Evolutionary conservation across 2,888 invertebrate genomes (phyloP), one percentile per base, ranked within the genome.

Genomic region (Amiota mariae): DNA sequence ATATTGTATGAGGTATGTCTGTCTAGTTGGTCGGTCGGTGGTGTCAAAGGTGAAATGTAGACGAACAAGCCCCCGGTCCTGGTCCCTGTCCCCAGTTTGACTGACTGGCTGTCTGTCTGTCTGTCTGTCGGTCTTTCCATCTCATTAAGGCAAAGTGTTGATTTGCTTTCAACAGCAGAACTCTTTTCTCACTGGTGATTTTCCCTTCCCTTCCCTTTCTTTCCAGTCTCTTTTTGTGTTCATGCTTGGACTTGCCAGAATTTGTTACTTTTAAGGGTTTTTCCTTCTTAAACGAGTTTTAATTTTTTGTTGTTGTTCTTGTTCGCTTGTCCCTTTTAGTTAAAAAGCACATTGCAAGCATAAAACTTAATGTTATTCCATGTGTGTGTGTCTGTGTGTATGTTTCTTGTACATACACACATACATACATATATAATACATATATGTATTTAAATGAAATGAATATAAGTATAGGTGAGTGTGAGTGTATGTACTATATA

Each of bases 261-360:
- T 54, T 68, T 68, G 67, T 68, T 24, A 68, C 36, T 68, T 68
- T 51, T 20, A 54, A 47, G 67, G 67, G 18, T 15, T 24, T 68
- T 68, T 68, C 48, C 51, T 15, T 49, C 67, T 68, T 68, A 68
- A 68, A 66, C 66, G 48, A 46, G 48, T 70, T 74, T 77, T 68
- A 64, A 59, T 63, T 63, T 61, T 59, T 20, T 24, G 24, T 24
- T 59, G 46, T 70, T 56, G 10, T 57, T 71, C 24, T 57, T 70
- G 36, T 73, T 73, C 71, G 75, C 77, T 84, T 75, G 79, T 80
- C 80, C 76, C 79, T 79, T 84, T 81, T 79, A 78, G 51, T 70
- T 73, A 70, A 67, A 76, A 77, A 54, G 68, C 47, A 66, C 49
- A 51, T 18, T 15, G 36, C 36, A 36, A 36, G 72, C 67, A 48